Conservation (phyloP, 2,888 invertebrate genomes). For the Leptothorax acervorum region DNA sequence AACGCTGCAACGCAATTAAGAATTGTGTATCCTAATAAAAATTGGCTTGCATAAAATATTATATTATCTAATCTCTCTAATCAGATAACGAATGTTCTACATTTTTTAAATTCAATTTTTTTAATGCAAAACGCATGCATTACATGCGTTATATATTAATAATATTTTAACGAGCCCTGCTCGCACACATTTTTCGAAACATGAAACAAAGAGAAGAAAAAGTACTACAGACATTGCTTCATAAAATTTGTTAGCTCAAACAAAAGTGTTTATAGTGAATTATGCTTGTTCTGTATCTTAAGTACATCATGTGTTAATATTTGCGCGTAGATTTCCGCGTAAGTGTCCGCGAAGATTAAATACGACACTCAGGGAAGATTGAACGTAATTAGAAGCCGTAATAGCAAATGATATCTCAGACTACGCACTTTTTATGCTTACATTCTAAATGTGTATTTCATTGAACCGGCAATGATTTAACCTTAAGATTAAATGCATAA, state of each 20-base stretch:
- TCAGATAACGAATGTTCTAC: neutral
- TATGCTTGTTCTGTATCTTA: neutral
- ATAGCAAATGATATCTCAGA: neutral
- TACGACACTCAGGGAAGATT: neutral
- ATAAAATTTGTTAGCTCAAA: slow-evolving; percentile 1
- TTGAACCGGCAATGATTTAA: slow-evolving; percentile 7
- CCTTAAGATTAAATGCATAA: neutral
- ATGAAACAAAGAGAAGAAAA: neutral
- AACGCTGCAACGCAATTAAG: neutral
- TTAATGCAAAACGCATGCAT: neutral
- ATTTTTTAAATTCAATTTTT: slow-evolving; percentile 8
- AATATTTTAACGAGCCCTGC: neutral
- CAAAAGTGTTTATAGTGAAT: slow-evolving; percentile 1
- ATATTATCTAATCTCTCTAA: neutral
- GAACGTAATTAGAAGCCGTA: slow-evolving; percentile 13
- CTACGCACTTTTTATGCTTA: neutral
- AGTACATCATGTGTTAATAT: neutral
- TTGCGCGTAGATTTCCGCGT: neutral
- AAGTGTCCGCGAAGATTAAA: neutral
- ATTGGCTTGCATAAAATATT: neutral
- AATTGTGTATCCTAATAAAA: neutral
- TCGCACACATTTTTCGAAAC: neutral
- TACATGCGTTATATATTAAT: neutral
- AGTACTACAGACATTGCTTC: neutral
- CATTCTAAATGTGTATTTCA: neutral